These are phyloP conservation scores for Hydropsyche tenuis DNA, from an alignment of 1,140 invertebrate genomes.

Conservation along the genomic window DNA sequence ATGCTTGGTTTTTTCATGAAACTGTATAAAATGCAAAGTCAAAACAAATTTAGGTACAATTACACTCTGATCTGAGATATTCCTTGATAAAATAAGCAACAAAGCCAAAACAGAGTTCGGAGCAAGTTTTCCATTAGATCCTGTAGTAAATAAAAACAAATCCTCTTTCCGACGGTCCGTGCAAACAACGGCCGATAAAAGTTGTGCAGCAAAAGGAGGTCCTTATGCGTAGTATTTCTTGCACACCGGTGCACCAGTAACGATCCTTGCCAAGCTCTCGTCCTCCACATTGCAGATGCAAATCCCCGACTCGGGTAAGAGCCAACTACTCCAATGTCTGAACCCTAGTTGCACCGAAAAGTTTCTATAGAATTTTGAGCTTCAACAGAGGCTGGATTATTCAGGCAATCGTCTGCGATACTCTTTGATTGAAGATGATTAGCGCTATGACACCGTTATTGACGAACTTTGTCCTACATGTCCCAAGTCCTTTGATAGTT, in stretches of 20 bases:
- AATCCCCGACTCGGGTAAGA: background rate
- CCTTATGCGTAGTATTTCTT: constrained; percentile 16
- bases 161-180: background rate
- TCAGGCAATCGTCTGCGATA: no score
- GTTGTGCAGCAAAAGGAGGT: background rate
- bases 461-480: no score
- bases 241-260: constrained; percentile 19
- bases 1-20: no score
- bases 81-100: no score
- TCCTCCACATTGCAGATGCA: constrained; percentile 16
- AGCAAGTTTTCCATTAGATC: constrained; percentile 5
- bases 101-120: background rate
- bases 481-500: no score
- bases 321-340: background rate
- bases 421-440: no score
- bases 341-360: background rate
- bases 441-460: no score
- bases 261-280: constrained; percentile 6
- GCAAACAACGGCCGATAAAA: constrained; percentile 14
- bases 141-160: constrained; percentile 24
- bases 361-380: no score
- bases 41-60: no score
- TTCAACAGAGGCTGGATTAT: no score
- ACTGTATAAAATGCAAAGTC: no score
- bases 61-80: no score